Base-by-base conservation (phyloP, 2,888 invertebrate species). In the Eucriotettix oculatus region DNA sequence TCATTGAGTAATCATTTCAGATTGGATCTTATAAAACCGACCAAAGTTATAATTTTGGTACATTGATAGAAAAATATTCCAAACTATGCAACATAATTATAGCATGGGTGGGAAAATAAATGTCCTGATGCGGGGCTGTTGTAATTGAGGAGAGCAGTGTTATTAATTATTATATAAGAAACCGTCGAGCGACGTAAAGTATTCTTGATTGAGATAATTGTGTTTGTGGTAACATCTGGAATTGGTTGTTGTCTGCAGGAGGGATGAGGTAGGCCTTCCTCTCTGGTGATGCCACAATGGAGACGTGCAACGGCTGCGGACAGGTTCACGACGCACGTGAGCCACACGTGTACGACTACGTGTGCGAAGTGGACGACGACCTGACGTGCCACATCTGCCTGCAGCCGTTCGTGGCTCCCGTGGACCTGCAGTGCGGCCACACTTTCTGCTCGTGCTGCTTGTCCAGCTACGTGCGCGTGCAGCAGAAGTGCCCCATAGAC, bases 371-470 rank as follows among this genome's bases (percentile, higher is more conserved):
- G 44, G 75, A 75, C 64, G 73, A 74, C 66, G 75, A 75, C 60
- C 68, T 75, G 54, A 72, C 71, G 65, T 75, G 75, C 63, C 73
- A 74, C 65, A 72, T 75, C 61, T 75, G 75, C 66, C 69, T 74
- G 29, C 74, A 75, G 68, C 75, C 75, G 0, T 68, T 75, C 61
- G 75, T 75, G 59, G 71, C 71, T 57, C 75, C 75, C 5, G 65
- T 74, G 57, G 75, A 75, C 68, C 74, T 76, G 1, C 72, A 74
- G n/a, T 76, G 76, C 67, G 76, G 76, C 52, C 76, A 76, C 65
- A 70, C 71, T 42, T 76, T 76, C 68, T 76, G 76, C 67, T 67
- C 72, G 10, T 67, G 69, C 41, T 75, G 75, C 64, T 68, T 75
- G 41, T 57, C 40, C 52, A 62, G 52, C 57, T 65, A 63, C 56